Percentiles rank a stretch among this genome's conserved stretches.
Conservation (phyloP, 1,140 invertebrate genomes). For the Delia radicum region DNA sequence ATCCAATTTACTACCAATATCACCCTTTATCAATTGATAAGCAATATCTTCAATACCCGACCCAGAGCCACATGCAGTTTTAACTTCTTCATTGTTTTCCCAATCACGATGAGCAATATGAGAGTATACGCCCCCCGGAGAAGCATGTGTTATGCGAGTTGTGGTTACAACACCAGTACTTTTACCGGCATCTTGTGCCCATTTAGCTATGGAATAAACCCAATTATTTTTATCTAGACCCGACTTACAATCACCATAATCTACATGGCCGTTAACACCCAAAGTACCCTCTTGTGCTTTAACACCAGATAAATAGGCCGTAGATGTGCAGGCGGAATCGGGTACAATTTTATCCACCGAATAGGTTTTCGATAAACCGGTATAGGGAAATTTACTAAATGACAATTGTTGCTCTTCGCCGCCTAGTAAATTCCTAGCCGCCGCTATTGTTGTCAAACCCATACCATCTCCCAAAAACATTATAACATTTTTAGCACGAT, state of each 20-base stretch:
- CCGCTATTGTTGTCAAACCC: constrained; percentile 70
- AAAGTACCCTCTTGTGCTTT: constrained; percentile 78
- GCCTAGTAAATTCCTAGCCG: constrained; percentile 62
- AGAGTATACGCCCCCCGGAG: constrained; percentile 73
- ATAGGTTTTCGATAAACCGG: constrained; percentile 78
- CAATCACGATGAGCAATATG: constrained; percentile 72
- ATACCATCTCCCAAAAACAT: constrained; percentile 78
- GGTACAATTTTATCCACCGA: constrained; percentile 67
- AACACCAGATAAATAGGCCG: constrained; percentile 76
- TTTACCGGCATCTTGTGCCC: constrained; percentile 71
- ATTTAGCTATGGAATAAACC: constrained; percentile 67
- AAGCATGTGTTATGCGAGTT: constrained; percentile 77
- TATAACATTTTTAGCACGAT: constrained; percentile 69
- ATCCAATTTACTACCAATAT: constrained; percentile 64
- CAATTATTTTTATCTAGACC: constrained; percentile 58
- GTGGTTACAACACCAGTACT: constrained; percentile 72
- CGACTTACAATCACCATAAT: constrained; percentile 61
- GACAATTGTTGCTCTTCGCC: constrained; percentile 68
- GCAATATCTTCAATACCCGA: constrained; percentile 70
- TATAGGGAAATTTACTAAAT: constrained; percentile 74
- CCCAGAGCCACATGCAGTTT: constrained; percentile 38
- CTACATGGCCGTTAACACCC: constrained; percentile 68
- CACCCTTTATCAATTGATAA: constrained; percentile 68
- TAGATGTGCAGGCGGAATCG: constrained; percentile 66
- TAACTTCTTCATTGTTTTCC: constrained; percentile 72